A percentile compares a stretch with the other conserved stretches of the same genome.
These are phyloP conservation scores for Linyphia triangularis DNA, from an alignment of 2,888 invertebrate genomes.

Conservation along the genomic window DNA sequence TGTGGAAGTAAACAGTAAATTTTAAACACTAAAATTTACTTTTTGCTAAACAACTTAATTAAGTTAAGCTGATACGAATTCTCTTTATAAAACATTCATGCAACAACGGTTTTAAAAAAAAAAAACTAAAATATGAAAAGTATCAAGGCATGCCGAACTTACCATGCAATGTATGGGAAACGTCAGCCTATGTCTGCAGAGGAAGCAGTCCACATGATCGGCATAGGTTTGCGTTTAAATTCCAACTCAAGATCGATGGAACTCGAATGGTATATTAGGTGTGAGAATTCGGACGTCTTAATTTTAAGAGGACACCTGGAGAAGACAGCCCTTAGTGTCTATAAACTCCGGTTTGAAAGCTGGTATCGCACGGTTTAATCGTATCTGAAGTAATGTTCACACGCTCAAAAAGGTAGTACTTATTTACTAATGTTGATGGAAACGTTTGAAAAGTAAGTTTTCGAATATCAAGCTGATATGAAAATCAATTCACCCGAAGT, in stretches of 20 bases:
- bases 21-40: no score
- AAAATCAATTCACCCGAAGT: no score
- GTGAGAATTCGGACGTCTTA: conserved; percentile 30
- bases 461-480: no score
- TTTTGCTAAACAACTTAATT: no score
- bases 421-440: no score
- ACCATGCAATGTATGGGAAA: conserved; percentile 13
- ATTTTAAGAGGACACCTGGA: conserved; percentile 38
- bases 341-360: not conserved
- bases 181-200: conserved; percentile 60
- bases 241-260: conserved; percentile 38
- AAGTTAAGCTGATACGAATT: not conserved
- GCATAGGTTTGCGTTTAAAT: conserved; percentile 11
- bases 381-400: no score
- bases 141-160: not conserved
- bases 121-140: not conserved
- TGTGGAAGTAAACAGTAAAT: no score
- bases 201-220: conserved; percentile 56
- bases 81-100: not conserved
- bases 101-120: not conserved
- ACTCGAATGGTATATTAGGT: conserved; percentile 9
- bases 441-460: no score
- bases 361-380: no score
- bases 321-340: not conserved
- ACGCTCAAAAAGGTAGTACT: no score